These are phyloP conservation scores for Gibbula magus DNA, from an alignment of 2,888 invertebrate species.

Conservation along the genomic window DNA sequence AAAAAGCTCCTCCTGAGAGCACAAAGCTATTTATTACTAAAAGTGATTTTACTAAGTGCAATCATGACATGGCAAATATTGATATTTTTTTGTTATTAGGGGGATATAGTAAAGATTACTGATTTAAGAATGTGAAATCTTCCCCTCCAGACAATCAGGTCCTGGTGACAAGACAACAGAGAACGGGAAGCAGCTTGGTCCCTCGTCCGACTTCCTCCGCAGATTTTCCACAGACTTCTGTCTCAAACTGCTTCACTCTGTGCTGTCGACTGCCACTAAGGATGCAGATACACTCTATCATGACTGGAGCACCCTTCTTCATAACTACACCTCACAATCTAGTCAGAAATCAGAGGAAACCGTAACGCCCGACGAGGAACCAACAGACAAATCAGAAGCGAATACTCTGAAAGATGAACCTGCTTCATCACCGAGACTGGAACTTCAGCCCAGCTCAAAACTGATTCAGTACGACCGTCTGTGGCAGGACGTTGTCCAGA, in stretches of 20 bases:
- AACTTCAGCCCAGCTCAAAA: constrained; percentile 40
- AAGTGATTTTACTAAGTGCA: too few relatives aligned
- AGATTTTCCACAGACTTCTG: constrained; percentile 34
- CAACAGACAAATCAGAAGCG: neutral
- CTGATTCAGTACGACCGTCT: constrained; percentile 57
- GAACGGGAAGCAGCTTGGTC: neutral
- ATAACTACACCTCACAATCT: neutral
- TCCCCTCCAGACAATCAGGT: too few relatives aligned
- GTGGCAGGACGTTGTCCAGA: constrained; percentile 65
- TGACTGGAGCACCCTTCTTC: neutral
- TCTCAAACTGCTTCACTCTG: constrained; percentile 30
- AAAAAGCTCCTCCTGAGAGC: too few relatives aligned
- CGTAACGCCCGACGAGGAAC: neutral
- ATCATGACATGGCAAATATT: too few relatives aligned
- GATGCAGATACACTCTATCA: neutral
- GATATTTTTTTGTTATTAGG: too few relatives aligned
- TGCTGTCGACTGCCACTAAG: constrained; percentile 4
- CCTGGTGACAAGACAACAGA: too few relatives aligned
- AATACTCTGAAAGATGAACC: too few relatives aligned
- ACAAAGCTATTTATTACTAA: too few relatives aligned
- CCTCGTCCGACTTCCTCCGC: neutral
- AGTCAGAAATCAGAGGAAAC: neutral
- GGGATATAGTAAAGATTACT: too few relatives aligned
- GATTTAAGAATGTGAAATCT: too few relatives aligned
- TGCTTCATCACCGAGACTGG: neutral